Conservation (phyloP, 2,113 vertebrate species). For the Diphyllodes magnificus region DNA sequence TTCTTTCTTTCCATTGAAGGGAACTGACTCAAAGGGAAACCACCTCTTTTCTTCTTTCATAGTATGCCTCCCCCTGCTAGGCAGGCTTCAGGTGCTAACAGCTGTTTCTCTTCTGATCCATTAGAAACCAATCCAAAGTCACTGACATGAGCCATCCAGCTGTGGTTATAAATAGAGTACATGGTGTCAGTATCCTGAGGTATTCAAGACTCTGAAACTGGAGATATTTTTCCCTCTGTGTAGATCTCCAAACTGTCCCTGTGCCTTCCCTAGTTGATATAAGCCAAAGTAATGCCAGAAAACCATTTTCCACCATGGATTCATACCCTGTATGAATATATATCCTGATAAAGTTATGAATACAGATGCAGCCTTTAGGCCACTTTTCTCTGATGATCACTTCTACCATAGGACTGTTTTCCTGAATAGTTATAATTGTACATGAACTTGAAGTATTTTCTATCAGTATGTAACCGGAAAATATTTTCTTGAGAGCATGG, state of each 20-base stretch:
- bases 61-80: background rate
- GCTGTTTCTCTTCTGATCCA: background rate
- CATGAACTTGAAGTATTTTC: background rate
- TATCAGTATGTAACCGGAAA: background rate
- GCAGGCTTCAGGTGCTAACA: background rate
- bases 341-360: background rate
- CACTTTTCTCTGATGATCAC: background rate
- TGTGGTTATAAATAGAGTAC: background rate
- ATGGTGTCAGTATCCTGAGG: background rate
- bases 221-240: background rate
- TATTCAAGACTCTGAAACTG: background rate
- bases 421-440: background rate
- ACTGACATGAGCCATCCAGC: background rate
- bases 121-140: background rate
- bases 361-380: background rate
- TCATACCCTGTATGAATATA: background rate
- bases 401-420: background rate
- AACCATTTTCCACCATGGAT: background rate
- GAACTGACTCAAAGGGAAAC: background rate
- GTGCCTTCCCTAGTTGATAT: background rate
- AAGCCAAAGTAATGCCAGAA: background rate
- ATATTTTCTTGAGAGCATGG: background rate
- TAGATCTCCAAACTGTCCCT: background rate
- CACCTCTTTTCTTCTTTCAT: background rate
- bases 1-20: background rate